phyloP scores from a whole-genome alignment of 2,888 invertebrate genomes.

The Caenorhabditis sp. region DNA sequence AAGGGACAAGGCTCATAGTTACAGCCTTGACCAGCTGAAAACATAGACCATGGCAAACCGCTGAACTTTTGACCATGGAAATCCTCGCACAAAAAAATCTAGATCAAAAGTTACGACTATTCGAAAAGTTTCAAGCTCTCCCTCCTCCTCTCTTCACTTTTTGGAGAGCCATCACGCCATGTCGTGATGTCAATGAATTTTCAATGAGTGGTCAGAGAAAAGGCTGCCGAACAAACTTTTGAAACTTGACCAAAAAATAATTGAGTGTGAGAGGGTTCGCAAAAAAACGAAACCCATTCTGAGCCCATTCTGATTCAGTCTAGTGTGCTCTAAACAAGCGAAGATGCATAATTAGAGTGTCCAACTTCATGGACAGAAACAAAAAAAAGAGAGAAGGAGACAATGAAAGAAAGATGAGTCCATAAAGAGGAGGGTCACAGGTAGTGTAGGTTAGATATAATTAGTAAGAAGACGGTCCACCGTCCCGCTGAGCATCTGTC shows the following conservation, averaged over 20 bases:
- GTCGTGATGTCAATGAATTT: constrained; percentile 63
- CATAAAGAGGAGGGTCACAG: background rate
- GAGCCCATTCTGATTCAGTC: background rate
- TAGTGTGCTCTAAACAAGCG: background rate
- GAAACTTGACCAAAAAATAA: background rate
- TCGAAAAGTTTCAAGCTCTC: background rate
- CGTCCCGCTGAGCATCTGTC: constrained; percentile 50
- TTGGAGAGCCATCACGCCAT: constrained; percentile 18
- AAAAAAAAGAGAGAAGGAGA: constrained; percentile 34
- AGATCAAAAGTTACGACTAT: constrained; percentile 8
- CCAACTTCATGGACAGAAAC: background rate
- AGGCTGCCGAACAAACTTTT: background rate
- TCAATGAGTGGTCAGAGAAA: constrained; percentile 12
- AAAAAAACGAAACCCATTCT: background rate
- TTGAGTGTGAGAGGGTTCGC: constrained; percentile 9
- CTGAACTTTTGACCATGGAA: too few species aligned
- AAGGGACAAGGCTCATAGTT: too few species aligned
- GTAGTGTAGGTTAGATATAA: constrained; percentile 27
- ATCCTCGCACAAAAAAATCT: constrained; percentile 5
- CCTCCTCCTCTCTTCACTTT: background rate
- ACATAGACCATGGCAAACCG: too few species aligned
- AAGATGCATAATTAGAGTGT: background rate
- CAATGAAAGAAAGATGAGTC: constrained; percentile 7
- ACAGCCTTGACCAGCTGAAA: too few species aligned
- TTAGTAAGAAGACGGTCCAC: constrained; percentile 32